Percentiles rank a stretch among this genome's conserved stretches.
Evolutionary conservation across 2,888 invertebrate genomes (phyloP).

Genomic region (Diaprepes abbreviatus): DNA sequence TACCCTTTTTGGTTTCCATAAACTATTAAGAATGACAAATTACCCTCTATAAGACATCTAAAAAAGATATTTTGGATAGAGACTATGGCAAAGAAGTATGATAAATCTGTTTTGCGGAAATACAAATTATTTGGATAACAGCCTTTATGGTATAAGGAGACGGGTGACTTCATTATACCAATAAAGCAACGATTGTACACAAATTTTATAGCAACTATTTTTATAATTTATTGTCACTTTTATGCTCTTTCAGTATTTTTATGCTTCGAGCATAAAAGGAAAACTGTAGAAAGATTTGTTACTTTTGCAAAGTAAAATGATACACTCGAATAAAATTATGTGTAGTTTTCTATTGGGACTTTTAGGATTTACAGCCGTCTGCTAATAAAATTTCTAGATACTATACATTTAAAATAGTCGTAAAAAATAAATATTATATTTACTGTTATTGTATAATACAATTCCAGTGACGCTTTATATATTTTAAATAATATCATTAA

Average conservation of each 20-base stretch:
- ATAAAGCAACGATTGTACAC: slow-evolving; percentile 46
- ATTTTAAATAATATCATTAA: not conserved
- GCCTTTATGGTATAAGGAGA: slow-evolving; percentile 46
- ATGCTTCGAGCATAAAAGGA: slow-evolving; percentile 39
- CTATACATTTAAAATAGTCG: slow-evolving; percentile 1
- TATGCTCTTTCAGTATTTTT: slow-evolving; percentile 40
- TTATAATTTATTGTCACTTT: slow-evolving; percentile 43
- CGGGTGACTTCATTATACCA: slow-evolving; percentile 46
- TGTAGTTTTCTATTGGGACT: slow-evolving; percentile 6
- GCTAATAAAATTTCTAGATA: slow-evolving; percentile 10
- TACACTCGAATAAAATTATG: slow-evolving; percentile 29
- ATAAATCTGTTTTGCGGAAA: slow-evolving; percentile 43
- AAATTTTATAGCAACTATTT: slow-evolving; percentile 49
- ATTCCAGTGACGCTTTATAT: not conserved
- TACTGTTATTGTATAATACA: not conserved
- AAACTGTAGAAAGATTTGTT: slow-evolving; percentile 36
- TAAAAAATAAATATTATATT: slow-evolving; percentile 6
- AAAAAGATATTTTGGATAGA: slow-evolving; percentile 43
- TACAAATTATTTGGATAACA: slow-evolving; percentile 49
- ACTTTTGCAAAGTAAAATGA: slow-evolving; percentile 19
- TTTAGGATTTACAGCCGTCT: slow-evolving; percentile 8
- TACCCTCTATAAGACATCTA: slow-evolving; percentile 29
- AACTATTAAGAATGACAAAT: slow-evolving; percentile 49
- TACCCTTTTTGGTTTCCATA: slow-evolving; percentile 41
- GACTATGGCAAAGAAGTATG: slow-evolving; percentile 27